phyloP scores from a whole-genome alignment of 2,797 vertebrate genomes.

The Tokudaia muenninki region DNA sequence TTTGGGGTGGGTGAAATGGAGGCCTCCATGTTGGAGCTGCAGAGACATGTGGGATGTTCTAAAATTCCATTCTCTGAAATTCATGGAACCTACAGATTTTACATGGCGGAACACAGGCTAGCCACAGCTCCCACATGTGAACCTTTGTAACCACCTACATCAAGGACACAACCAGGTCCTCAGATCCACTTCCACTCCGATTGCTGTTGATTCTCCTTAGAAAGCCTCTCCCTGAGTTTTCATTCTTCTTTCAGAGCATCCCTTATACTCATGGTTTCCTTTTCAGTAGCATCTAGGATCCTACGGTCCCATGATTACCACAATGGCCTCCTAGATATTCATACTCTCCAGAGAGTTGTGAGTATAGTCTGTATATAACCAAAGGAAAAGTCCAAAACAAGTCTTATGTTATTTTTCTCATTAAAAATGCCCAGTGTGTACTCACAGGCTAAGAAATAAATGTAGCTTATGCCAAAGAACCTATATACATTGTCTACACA shows the following conservation, averaged over 20 bases:
- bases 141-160: not conserved
- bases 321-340: not conserved
- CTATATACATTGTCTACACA: not conserved
- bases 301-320: not conserved
- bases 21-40: not conserved
- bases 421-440: constrained; percentile 14
- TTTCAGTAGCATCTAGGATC: not conserved
- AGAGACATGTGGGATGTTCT: not conserved
- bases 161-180: not conserved
- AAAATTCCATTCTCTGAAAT: not conserved
- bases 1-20: not conserved
- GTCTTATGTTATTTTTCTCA: not conserved
- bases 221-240: not conserved
- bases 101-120: not conserved
- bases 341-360: not conserved
- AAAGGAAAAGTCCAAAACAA: not conserved
- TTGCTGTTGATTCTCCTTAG: not conserved
- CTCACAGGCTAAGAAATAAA: not conserved
- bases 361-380: not conserved
- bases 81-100: not conserved
- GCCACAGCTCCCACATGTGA: not conserved
- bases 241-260: constrained; percentile 7
- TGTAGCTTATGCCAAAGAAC: not conserved
- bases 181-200: not conserved
- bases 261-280: not conserved